A percentile compares a stretch with the other conserved stretches of the same genome.
phyloP scores from a whole-genome alignment of 2,888 invertebrate species.

The Horisme vitalbata region DNA sequence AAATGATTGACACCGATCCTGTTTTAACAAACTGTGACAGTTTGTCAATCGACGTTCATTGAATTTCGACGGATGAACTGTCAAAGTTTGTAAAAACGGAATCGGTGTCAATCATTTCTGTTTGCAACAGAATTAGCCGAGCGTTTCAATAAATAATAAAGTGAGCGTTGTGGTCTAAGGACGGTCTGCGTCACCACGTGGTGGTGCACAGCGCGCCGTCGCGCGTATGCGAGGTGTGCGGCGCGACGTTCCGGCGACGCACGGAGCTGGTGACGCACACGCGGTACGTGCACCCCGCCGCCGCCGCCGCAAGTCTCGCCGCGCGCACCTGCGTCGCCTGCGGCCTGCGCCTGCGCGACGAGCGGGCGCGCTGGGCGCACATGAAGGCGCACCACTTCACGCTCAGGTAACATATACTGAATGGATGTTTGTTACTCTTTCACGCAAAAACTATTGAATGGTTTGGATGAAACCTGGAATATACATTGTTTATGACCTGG shows the following conservation, averaged over 20 bases:
- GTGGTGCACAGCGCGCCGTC: constrained; percentile 26
- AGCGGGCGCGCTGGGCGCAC: neutral
- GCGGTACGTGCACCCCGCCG: constrained; percentile 21
- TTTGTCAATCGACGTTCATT: too few relatives aligned
- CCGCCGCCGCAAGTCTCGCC: neutral
- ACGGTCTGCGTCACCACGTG: constrained; percentile 31
- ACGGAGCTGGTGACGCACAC: constrained; percentile 33
- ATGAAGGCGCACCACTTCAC: constrained; percentile 8
- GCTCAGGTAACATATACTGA: neutral
- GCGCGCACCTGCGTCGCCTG: neutral
- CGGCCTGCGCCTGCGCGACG: neutral
- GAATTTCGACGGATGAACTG: too few relatives aligned
- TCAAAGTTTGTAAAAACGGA: too few relatives aligned
- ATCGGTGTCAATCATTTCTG: too few relatives aligned
- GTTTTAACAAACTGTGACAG: too few relatives aligned
- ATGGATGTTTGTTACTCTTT: too few relatives aligned
- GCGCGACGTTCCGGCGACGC: constrained; percentile 32
- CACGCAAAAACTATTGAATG: too few relatives aligned
- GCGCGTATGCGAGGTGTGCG: constrained; percentile 35
- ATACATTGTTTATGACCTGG: too few relatives aligned
- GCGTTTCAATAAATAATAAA: too few relatives aligned
- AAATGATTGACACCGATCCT: too few relatives aligned
- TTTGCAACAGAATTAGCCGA: too few relatives aligned
- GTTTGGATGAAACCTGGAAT: too few relatives aligned
- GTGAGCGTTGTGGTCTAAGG: neutral